Evolutionary conservation across 2,113 vertebrate species (phyloP), one percentile per base, ranked within the genome.

Genomic region (Gallinago paraguaiae): DNA sequence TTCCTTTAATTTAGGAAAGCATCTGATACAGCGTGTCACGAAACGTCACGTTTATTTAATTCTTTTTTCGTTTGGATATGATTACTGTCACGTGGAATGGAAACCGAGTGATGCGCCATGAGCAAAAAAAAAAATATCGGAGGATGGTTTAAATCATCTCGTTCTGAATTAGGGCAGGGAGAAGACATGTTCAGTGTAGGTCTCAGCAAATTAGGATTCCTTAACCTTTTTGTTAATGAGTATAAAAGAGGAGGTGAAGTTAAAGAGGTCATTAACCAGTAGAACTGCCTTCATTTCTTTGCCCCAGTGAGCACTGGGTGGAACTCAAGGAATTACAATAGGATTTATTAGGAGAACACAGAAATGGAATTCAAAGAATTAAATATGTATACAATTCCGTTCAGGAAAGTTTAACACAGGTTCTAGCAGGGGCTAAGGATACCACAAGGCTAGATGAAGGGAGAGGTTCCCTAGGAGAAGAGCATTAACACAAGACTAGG

Each of bases 31-130:
- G 74, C 3, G 23, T 95, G 93, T 93, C 95, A 95, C 17, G 15
- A 95, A 91, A 95, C n/a, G 59, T 95, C 93, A 91, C 10, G 20
- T 93, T 96, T 93, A 75, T 90, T 95, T 90, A 92, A 96, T 96
- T 96, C 89, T 60, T 96, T 86, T 80, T 94, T 93, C 48, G 33
- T 96, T 97, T 95, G 95, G 93, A 95, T 96, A 57, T 96, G 93
- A 96, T 94, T 96, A 95, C 45, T 97, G 92, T 97, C 95, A 96
- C 86, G 70, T 93, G 95, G 86, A 84, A 89, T 84, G 83, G 88
- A 95, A 96, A 95, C 39, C 57, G 72, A 95, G 45, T 33, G 93
- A 92, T 94, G 93, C 35, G 3, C 93, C 76, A 79, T 68, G 57
- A 93, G 65, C 64, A 70, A 82, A 88, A 89, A 48, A 57, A 57